phyloP scores from a whole-genome alignment of 2,113 vertebrate species.

The Bos javanicus region DNA sequence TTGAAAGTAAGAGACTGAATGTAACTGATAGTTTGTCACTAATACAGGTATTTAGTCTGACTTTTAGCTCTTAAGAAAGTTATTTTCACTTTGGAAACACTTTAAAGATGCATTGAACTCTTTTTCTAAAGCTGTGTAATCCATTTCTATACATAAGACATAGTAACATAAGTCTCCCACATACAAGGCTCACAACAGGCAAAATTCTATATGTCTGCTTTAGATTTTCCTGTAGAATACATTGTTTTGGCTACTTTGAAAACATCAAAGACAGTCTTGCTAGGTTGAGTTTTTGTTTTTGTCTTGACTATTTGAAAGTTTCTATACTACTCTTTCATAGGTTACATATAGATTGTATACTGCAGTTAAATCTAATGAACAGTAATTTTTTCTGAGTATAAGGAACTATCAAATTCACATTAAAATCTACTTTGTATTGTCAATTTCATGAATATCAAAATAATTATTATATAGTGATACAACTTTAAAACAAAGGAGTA shows the following conservation, averaged over 20 bases:
- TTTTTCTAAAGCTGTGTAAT: slow-evolving; percentile 37
- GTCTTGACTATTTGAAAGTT: slow-evolving; percentile 22
- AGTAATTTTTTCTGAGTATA: background rate
- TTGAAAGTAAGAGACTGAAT: slow-evolving; percentile 13
- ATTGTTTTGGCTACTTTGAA: slow-evolving; percentile 43
- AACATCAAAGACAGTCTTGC: slow-evolving; percentile 28
- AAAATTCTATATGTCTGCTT: slow-evolving; percentile 40
- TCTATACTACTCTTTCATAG: slow-evolving; percentile 20
- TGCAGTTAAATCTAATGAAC: background rate
- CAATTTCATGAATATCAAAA: background rate
- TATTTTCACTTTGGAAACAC: slow-evolving; percentile 52
- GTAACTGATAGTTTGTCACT: slow-evolving; percentile 39
- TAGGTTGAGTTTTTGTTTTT: slow-evolving; percentile 8
- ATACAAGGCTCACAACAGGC: slow-evolving; percentile 26
- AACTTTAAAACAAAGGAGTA: background rate
- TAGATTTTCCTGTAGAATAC: slow-evolving; percentile 30
- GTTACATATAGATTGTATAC: background rate
- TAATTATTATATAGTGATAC: background rate
- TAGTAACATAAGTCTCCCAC: background rate
- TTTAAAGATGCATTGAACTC: slow-evolving; percentile 49
- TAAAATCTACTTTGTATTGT: background rate
- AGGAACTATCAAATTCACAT: slow-evolving; percentile 13
- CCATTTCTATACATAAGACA: slow-evolving; percentile 30
- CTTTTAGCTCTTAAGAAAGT: slow-evolving; percentile 32
- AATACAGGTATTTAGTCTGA: background rate